Base-by-base conservation (phyloP, 2,797 vertebrate genomes). In the Rhadinocentrus ornatus region DNA sequence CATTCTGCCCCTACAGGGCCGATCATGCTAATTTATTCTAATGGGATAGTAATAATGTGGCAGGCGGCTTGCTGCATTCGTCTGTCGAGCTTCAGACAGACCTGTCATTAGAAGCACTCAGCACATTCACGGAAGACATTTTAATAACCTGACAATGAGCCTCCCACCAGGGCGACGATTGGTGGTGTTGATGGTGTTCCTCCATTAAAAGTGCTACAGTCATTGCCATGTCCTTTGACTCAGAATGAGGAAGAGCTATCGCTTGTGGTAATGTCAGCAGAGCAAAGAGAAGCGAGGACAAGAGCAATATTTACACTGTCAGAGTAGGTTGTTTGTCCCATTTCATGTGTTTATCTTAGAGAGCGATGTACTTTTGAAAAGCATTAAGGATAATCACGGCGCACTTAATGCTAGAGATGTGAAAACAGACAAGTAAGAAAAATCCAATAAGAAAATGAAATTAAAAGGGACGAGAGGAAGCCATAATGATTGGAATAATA, bases 1-100 rank as follows among this genome's bases (percentile, higher is more conserved):
- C 67, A 52, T 37, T 53, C 68, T 77, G 55, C 62, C 84, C 63
- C 70, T 73, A 32, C 73, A 44, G 71, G 58, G 54, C 77, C 69
- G 68, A 84, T 88, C 69, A 82, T 84, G 83, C 85, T 88, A 85
- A 92, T 90, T 88, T 90, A 91, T 92, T 91, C 81, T 91, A 90
- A 89, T 89, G 81, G 73, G 56, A 81, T 53, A 80, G 82, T 90
- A 88, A 91, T 93, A 88, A 92, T 78, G 80, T 87, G 79, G 85
- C 84, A 59, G 80, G 77, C 78, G 50, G 83, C 78, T 62, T 62
- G 81, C 85, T 83, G 86, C 70, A 83, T 88, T 85, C 82, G 77
- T 87, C 88, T 87, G 81, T 74, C 66, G 75, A 75, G 71, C 76
- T 73, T 81, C 86, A 90, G 88, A 86, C 82, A 83, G 89, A 84